phyloP scores from a whole-genome alignment of 2,888 invertebrate genomes.

The Meiosimyza platycephala region DNA sequence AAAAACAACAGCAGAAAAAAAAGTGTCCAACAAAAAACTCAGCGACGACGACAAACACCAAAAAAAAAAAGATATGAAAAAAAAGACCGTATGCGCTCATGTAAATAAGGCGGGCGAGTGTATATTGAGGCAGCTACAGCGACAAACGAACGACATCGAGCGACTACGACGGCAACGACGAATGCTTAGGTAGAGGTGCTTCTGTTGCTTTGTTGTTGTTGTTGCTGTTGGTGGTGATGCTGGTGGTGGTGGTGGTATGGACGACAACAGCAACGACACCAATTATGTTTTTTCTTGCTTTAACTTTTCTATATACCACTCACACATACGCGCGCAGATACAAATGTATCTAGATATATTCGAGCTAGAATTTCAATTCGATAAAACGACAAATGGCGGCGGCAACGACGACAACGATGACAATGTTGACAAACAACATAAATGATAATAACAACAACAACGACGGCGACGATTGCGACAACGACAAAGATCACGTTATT shows the following conservation, averaged over 20 bases:
- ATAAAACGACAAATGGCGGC: slow-evolving; percentile 11
- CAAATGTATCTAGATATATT: not conserved
- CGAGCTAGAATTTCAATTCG: slow-evolving; percentile 13
- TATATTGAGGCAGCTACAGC: not conserved
- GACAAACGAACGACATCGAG: slow-evolving; percentile 17
- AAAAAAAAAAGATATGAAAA: slow-evolving; percentile 32
- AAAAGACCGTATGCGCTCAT: slow-evolving; percentile 26
- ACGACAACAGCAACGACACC: not conserved
- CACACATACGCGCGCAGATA: slow-evolving; percentile 3
- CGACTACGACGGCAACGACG: slow-evolving; percentile 2
- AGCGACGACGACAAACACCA: slow-evolving; percentile 37
- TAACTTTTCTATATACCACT: not conserved
- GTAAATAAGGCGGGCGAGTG: too few relatives aligned
- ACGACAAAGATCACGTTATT: not conserved
- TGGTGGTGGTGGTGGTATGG: not conserved
- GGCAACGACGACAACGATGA: slow-evolving; percentile 29
- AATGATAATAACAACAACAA: not conserved
- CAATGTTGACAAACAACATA: slow-evolving; percentile 10
- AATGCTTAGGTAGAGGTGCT: slow-evolving; percentile 1
- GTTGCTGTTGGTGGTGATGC: not conserved
- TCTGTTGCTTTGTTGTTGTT: slow-evolving; percentile 1
- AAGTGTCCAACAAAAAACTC: slow-evolving; percentile 25
- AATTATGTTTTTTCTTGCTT: not conserved
- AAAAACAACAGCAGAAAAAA: slow-evolving; percentile 14
- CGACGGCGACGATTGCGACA: not conserved